Percentiles rank a stretch among this genome's conserved stretches.
phyloP scores from a whole-genome alignment of 2,797 vertebrate genomes.

The Falco berigora region DNA sequence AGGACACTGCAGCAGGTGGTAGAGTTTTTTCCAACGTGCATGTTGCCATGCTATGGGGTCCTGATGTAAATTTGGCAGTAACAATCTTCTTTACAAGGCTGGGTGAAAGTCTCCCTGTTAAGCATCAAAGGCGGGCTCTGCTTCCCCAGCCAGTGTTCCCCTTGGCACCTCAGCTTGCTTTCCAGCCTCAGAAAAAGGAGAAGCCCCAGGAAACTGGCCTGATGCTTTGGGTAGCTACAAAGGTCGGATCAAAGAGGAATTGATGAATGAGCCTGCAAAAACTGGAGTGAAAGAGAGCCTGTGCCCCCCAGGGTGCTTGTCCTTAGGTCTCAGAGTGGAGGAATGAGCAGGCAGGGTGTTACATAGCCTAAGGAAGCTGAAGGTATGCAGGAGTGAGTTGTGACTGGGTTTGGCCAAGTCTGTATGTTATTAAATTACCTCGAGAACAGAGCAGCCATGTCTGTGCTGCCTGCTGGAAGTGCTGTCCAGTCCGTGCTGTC shows the following conservation, averaged over 20 bases:
- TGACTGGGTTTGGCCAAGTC: neutral
- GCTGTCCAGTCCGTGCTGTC: neutral
- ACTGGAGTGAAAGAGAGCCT: neutral
- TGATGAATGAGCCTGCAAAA: neutral
- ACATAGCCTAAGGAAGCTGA: neutral
- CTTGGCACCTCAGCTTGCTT: neutral
- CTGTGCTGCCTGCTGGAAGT: neutral
- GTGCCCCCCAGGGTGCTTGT: neutral
- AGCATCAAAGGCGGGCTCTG: neutral
- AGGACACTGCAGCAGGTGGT: neutral
- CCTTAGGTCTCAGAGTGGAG: neutral
- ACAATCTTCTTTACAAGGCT: neutral
- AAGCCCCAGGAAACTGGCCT: neutral
- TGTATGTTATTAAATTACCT: neutral
- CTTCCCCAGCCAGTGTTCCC: neutral
- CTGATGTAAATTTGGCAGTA: neutral
- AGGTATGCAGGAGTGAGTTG: neutral
- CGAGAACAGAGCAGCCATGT: neutral
- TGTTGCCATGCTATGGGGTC: neutral
- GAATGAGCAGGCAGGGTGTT: neutral
- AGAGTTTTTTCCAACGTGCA: fast-evolving
- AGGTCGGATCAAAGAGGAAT: neutral
- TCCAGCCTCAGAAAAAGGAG: neutral
- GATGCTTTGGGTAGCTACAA: neutral
- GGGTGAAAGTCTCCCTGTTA: neutral